A percentile compares a stretch with the other conserved stretches of the same genome.
Conservation (phyloP, 1,140 invertebrate species). For the Drosophila gunungcola region DNA sequence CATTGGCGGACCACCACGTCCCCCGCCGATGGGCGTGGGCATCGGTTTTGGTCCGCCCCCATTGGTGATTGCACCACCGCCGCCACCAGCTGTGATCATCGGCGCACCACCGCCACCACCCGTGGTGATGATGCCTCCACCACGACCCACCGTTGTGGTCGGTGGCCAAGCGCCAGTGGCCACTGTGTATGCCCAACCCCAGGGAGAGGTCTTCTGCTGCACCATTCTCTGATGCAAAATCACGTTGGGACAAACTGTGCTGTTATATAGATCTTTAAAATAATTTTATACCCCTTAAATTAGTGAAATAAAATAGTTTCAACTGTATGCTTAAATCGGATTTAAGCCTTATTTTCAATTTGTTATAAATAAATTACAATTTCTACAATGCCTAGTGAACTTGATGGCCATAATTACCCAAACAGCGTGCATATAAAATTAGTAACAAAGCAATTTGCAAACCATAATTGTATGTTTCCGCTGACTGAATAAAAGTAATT, state of each 20-base stretch:
- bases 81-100: conserved; percentile 35
- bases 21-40: conserved; percentile 66
- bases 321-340: too few relatives aligned
- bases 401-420: too few relatives aligned
- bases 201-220: conserved; percentile 45
- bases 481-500: conserved; percentile 1
- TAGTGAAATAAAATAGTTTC: conserved; percentile 33
- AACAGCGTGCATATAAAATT: not conserved
- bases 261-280: conserved; percentile 4
- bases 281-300: not conserved
- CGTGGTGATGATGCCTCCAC: conserved; percentile 31
- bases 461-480: not conserved
- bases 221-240: conserved; percentile 40
- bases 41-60: conserved; percentile 52
- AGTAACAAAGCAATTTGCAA: not conserved
- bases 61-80: conserved; percentile 28
- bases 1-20: conserved; percentile 58
- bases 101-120: conserved; percentile 41
- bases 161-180: conserved; percentile 38
- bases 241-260: not conserved
- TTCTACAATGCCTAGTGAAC: too few relatives aligned
- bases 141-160: conserved; percentile 53
- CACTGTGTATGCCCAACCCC: conserved; percentile 46
- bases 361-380: too few relatives aligned
- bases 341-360: too few relatives aligned